Evolutionary conservation across 2,797 vertebrate species (phyloP), one percentile per base, ranked within the genome.

Genomic region (Lindbergichthys nudifrons): DNA sequence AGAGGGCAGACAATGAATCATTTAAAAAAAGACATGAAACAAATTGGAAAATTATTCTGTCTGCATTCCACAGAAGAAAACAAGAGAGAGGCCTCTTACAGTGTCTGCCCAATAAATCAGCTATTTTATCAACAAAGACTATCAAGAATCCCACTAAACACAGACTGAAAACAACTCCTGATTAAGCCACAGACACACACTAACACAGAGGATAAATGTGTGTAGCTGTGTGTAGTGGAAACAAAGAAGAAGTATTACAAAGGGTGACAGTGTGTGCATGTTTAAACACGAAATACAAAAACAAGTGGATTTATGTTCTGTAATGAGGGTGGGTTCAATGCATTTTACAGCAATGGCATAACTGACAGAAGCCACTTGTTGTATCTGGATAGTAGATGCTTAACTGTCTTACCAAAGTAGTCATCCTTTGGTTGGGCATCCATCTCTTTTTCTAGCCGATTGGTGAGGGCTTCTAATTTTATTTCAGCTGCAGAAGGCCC

Each of bases 391-490:
- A 50, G 71, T 72, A 36, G 32, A 7, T 36, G 32, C 46, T 60
- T 46, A 73, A 77, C 64, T 53, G 62, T 89, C 96, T 97, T 96
- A 99, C 98, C 98, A 39, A 99, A 99, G 93, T 97, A 98, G 88
- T 99, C 97, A 0, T 96, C 95, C 89, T 96, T 97, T 0, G 96
- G 96, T 80, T 96, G 96, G 80, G 94, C 92, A 74, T 97, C 97
- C 97, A 98, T 97, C 93, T 99, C 97, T 80, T 96, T 96, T 87
- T 98, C 97, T 93, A 99, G 93, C 0, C 95, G 95, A 74, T 97
- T 95, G 15, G 97, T 97, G 77, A 98, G 94, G 4, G 96, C 97
- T 94, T 99, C 97, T 91, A 99, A 84, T 84, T 98, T 98, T 84
- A 97, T 88, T 89, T 99, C 97, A 0, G 96, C 97, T 0, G 89